phyloP scores from a whole-genome alignment of 1,140 invertebrate genomes.

The Harpegnathos saltator region DNA sequence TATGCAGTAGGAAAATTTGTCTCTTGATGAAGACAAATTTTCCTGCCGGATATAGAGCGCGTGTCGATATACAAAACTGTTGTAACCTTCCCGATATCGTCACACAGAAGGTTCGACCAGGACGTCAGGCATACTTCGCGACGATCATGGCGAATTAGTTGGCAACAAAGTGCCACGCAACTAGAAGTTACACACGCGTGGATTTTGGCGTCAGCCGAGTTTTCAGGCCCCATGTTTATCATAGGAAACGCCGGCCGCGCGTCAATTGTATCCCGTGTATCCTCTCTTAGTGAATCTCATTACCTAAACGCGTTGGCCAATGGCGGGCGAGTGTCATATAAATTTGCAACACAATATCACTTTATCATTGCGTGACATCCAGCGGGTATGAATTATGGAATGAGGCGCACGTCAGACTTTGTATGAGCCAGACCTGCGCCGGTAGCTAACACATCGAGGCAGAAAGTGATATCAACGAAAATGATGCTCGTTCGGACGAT shows the following conservation, averaged over 20 bases:
- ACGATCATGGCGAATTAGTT: conserved; percentile 35
- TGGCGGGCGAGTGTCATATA: conserved; percentile 66
- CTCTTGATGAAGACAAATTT: no score
- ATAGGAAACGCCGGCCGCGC: background rate
- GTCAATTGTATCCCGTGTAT: conserved; percentile 47
- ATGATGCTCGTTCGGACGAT: conserved; percentile 55
- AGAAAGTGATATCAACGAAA: conserved; percentile 69
- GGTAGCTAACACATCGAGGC: conserved; percentile 34
- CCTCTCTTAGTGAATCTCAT: conserved; percentile 73
- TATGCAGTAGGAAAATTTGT: no score
- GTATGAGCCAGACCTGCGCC: conserved; percentile 21
- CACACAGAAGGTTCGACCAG: no score
- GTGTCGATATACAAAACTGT: no score
- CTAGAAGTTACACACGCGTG: background rate
- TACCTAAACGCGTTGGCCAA: conserved; percentile 68
- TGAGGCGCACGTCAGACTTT: conserved; percentile 46
- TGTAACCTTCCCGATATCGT: no score
- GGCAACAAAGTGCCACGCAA: background rate
- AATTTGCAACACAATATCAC: conserved; percentile 76
- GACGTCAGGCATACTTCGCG: conserved; percentile 27
- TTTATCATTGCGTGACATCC: conserved; percentile 71
- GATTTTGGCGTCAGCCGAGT: conserved; percentile 38
- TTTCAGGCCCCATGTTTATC: conserved; percentile 38
- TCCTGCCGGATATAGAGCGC: no score
- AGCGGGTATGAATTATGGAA: conserved; percentile 67